Evolutionary conservation across 2,113 vertebrate genomes (phyloP), one percentile per base, ranked within the genome.

Genomic region (Dinomys branickii): DNA sequence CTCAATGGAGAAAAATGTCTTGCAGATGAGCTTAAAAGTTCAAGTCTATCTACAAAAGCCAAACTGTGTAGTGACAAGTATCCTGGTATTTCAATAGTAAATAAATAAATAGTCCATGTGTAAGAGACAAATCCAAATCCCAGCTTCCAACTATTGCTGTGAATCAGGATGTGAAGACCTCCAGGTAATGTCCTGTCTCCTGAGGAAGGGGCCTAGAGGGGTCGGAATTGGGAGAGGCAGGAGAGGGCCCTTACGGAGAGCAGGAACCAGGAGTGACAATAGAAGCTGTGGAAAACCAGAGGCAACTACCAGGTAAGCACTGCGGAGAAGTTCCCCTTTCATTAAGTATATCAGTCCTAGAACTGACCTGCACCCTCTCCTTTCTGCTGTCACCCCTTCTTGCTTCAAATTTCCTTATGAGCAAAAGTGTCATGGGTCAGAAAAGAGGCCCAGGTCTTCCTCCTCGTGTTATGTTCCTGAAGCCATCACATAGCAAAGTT

Each of bases 11-110:
- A 8, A 16, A 20, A 38, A 3, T 69, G 22, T 30, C 22, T 85
- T 91, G 63, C 5, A 89, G 89, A 73, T 7, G 7, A 90, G 54
- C 12, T 88, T 87, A 71, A 75, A 84, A 58, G 28, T 88, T 91
- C 75, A 95, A 73, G 33, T 73, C 4, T n/a, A 81, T 38, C n/a
- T 92, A 80, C 44, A 69, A 84, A 94, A 82, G 33, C 24, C 26
- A 87, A 22, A 5, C 16, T 86, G 1, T 86, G 10, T 35, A 63
- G 38, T 41, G 63, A 82, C 7, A 86, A 47, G 7, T 77, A 91
- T 69, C 11, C 6, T 63, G 11, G 7, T 50, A 33, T 73, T 24
- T 87, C 16, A 47, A 17, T 30, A 38, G 54, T 56, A n/a, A 35
- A 58, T 38, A 35, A 30, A 56, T 58, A 67, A 69, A 71, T 69